Base-by-base conservation (phyloP, 2,113 vertebrate genomes). In the Poecile atricapillus region DNA sequence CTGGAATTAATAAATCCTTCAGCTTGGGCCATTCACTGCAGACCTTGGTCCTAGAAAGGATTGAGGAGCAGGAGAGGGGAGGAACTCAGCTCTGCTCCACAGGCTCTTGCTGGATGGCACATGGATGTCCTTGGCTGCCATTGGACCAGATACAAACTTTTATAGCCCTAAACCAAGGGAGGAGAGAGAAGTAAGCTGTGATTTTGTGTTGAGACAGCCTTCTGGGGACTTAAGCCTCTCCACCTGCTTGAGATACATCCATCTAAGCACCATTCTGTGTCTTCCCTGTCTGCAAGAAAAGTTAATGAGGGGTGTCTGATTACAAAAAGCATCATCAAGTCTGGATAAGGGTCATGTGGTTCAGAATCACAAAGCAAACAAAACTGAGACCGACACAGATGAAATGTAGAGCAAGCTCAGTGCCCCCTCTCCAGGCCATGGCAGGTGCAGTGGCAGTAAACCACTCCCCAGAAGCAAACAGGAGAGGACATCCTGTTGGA, bases 401-500 rank as follows among this genome's bases (percentile, higher is more conserved):
- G 24, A 75, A 73, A 27, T 17, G 28, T 1, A 82, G 53, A 63
- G 55, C 33, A 50, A 77, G 60, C 43, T 28, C 71, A 20, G 13
- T 27, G 41, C 47, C 53, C 33, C 67, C 86, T 49, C 62, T 58
- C 5, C 39, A 52, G 58, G 41, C 49, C 68, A 67, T 0, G 3
- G 39, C 1, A 1, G 46, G 56, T 68, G 64, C 62, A 78, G 44
- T 41, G 68, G 47, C 78, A 80, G 75, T 63, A 94, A 92, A 93
- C 60, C 83, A 53, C 89, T 73, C 91, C 83, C 69, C 62, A 95
- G 80, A 33, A 87, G 56, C 52, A 94, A 93, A 83, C 50, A 83
- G 63, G 49, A 81, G 33, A 77, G 27, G 33, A 75, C 12, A 59
- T 62, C 71, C 75, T 95, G 88, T 8, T 56, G 13, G 39, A 81